A percentile compares a stretch with the other conserved stretches of the same genome.
Evolutionary conservation across 1,140 invertebrate species (phyloP).

Genomic region (Pseudomyrmex sp.): DNA sequence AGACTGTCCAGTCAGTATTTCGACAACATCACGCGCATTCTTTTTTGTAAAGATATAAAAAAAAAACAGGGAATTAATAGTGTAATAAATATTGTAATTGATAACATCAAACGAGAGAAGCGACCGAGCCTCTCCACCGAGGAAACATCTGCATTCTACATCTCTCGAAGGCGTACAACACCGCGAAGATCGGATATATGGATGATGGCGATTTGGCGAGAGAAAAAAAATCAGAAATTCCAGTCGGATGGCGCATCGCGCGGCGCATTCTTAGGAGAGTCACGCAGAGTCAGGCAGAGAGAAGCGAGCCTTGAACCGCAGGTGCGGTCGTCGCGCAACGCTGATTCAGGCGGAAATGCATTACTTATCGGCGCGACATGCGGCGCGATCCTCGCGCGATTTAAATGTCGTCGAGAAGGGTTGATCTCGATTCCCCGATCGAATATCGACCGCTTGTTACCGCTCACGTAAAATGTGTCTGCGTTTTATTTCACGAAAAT

Average conservation of each 20-base stretch:
- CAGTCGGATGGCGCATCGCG: not conserved
- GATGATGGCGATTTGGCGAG: not conserved
- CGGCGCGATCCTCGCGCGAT: slow-evolving; percentile 20
- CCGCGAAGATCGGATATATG: not conserved
- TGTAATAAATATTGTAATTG: too few species aligned
- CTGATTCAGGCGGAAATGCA: slow-evolving; percentile 12
- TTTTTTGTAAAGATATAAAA: too few species aligned
- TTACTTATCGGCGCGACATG: not conserved
- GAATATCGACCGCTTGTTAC: too few species aligned
- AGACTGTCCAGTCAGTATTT: too few species aligned
- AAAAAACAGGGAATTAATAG: too few species aligned
- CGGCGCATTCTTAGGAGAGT: slow-evolving; percentile 66
- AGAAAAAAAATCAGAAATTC: slow-evolving; percentile 3
- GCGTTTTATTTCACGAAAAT: too few species aligned
- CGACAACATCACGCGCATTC: too few species aligned
- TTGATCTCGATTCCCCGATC: slow-evolving; percentile 9
- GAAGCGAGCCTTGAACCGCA: slow-evolving; percentile 26
- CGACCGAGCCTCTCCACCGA: not conserved
- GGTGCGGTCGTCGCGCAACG: slow-evolving; percentile 45
- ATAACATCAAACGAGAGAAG: too few species aligned
- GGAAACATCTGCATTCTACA: not conserved
- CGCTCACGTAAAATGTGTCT: too few species aligned
- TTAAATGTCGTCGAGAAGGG: slow-evolving; percentile 38
- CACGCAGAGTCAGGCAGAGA: not conserved
- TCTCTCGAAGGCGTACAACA: not conserved